Evolutionary conservation across 2,888 invertebrate species (phyloP), one percentile per base, ranked within the genome.

Genomic region (Agrotis exclamationis): DNA sequence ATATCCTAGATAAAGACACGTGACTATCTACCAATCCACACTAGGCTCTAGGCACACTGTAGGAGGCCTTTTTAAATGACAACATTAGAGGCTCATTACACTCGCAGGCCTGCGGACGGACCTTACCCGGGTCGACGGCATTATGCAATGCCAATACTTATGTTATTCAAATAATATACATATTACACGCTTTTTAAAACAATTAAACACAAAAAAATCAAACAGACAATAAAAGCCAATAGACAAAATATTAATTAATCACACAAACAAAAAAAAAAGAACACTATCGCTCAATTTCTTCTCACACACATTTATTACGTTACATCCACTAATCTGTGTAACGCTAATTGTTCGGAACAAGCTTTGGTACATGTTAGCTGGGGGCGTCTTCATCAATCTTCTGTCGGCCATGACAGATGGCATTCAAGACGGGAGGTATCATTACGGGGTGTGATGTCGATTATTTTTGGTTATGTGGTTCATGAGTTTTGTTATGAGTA

Each of bases 251-350:
- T 24, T 24, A 64, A 65, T 75, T 90, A 91, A 91, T 93, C 90
- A 92, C 63, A 57, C 47, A 78, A 56, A 33, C 0, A 33, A 33
- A 56, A 33, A 33, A 56, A 33, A 82, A 80, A 85, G 80, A 86
- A 86, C 85, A 84, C 84, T 87, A 93, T 93, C 92, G 90, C 88
- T 93, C 92, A 92, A 92, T 92, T 90, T 86, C 85, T 73, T 85
- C 54, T 68, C 51, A 77, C 89, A 92, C 90, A 92, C 90, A 92
- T 93, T 92, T 89, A 89, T 91, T 88, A 63, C 69, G 6, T 54
- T 48, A 53, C 44, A 64, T 53, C 50, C 57, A 70, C 57, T 78
- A 82, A 80, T 80, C 64, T 53, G 14, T 57, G 50, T 64, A 83
- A 76, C 82, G 80, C 80, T 87, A 86, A 89, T 89, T 88, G 86